phyloP scores from a whole-genome alignment of 2,888 invertebrate genomes.

The Nowickia ferox region DNA sequence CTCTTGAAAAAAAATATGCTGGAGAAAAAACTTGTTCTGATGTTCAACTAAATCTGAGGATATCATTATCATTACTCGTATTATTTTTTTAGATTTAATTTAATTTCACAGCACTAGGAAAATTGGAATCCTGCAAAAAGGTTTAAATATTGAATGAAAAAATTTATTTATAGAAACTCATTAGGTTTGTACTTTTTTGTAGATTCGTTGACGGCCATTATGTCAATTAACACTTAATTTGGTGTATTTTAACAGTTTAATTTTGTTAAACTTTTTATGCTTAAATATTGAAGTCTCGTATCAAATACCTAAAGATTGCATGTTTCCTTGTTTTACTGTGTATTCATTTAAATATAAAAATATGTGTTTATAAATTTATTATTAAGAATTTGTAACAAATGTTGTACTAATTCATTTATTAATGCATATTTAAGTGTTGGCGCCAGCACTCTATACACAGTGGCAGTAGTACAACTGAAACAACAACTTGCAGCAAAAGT shows the following conservation, averaged over 20 bases:
- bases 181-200: not conserved
- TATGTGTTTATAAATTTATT: not conserved
- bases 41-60: too few relatives aligned
- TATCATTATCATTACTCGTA: too few relatives aligned
- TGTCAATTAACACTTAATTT: not conserved
- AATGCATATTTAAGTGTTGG: conserved; percentile 74
- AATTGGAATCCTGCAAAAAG: too few relatives aligned
- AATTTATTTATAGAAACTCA: not conserved
- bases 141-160: not conserved
- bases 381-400: conserved; percentile 52
- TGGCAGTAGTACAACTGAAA: conserved; percentile 22
- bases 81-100: too few relatives aligned
- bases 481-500: conserved; percentile 18
- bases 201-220: too few relatives aligned
- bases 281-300: not conserved
- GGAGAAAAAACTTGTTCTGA: too few relatives aligned
- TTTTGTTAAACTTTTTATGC: not conserved
- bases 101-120: too few relatives aligned
- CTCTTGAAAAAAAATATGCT: too few relatives aligned
- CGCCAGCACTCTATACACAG: conserved; percentile 59
- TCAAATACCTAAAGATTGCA: not conserved
- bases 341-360: conserved; percentile 33
- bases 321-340: conserved; percentile 46
- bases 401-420: conserved; percentile 66
- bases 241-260: not conserved